These are phyloP conservation scores for Drosophila kanapiae DNA, from an alignment of 1,140 invertebrate species.

Conservation along the genomic window DNA sequence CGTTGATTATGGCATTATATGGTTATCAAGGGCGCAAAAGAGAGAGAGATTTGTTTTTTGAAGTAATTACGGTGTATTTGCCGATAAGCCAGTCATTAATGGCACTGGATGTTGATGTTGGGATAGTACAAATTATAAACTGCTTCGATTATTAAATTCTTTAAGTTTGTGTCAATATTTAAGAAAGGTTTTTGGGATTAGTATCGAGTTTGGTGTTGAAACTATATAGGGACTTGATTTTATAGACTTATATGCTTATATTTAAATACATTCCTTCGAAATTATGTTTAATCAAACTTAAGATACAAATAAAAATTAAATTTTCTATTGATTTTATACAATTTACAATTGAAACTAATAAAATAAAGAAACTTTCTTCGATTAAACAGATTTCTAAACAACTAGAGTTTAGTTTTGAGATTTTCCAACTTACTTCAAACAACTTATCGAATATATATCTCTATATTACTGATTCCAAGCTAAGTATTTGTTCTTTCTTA, in stretches of 20 bases:
- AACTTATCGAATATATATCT: background rate
- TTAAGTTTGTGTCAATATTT: background rate
- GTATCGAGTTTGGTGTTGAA: too few species aligned
- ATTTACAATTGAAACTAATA: too few species aligned
- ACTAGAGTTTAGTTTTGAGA: background rate
- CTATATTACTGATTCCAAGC: background rate
- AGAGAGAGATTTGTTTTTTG: conserved; percentile 17
- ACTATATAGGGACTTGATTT: too few species aligned
- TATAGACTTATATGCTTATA: too few species aligned
- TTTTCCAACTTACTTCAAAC: background rate
- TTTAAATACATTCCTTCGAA: too few species aligned
- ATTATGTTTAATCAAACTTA: too few species aligned
- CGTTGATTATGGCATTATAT: conserved; percentile 13
- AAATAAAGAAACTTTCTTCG: too few species aligned
- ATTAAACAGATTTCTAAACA: too few species aligned
- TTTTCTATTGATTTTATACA: too few species aligned
- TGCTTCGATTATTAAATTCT: background rate
- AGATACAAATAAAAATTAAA: too few species aligned
- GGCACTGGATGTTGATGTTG: conserved; percentile 28
- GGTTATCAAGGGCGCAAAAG: conserved; percentile 14
- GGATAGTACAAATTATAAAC: conserved; percentile 15
- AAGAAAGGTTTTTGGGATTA: background rate
- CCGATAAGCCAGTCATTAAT: conserved; percentile 26
- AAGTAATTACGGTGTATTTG: conserved; percentile 30
- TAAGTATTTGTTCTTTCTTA: background rate